These are phyloP conservation scores for Pediacus dermestoides DNA, from an alignment of 2,888 invertebrate genomes.

Conservation along the genomic window DNA sequence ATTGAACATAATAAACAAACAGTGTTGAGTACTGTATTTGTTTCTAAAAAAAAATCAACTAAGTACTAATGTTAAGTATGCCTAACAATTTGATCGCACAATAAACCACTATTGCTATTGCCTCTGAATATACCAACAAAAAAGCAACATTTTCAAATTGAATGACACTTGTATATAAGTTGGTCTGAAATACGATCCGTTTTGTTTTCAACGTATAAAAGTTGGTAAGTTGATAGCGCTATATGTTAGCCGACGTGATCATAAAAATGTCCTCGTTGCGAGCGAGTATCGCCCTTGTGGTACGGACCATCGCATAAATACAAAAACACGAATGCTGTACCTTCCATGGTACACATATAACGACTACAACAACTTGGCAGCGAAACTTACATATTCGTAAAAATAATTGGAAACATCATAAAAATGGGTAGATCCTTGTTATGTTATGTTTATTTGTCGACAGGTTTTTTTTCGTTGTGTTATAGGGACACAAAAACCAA, in stretches of 20 bases:
- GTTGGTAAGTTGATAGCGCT: conserved; percentile 52
- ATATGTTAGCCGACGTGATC: conserved; percentile 50
- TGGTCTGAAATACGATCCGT: conserved; percentile 49
- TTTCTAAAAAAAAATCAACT: too few species aligned
- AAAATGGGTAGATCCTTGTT: conserved; percentile 20
- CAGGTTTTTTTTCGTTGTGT: too few species aligned
- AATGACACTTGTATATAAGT: conserved; percentile 47
- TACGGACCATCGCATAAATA: conserved; percentile 38
- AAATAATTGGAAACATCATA: conserved; percentile 33
- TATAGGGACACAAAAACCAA: conserved; percentile 2
- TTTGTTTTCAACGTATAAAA: conserved; percentile 50
- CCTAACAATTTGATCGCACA: too few species aligned
- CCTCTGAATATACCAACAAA: too few species aligned
- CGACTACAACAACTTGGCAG: conserved; percentile 22
- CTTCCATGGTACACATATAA: conserved; percentile 25
- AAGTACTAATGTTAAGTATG: too few species aligned
- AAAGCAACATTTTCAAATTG: conserved; percentile 44
- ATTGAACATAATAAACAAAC: too few species aligned
- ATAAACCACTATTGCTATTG: too few species aligned
- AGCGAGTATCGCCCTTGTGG: conserved; percentile 42
- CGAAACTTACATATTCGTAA: conserved; percentile 26
- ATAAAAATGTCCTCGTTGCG: conserved; percentile 49
- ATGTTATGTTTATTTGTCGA: too few species aligned
- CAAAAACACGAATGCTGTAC: conserved; percentile 26
- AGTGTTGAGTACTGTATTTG: too few species aligned